Base-by-base conservation (phyloP, 2,113 vertebrate species). In the Tachysurus vachellii region DNA sequence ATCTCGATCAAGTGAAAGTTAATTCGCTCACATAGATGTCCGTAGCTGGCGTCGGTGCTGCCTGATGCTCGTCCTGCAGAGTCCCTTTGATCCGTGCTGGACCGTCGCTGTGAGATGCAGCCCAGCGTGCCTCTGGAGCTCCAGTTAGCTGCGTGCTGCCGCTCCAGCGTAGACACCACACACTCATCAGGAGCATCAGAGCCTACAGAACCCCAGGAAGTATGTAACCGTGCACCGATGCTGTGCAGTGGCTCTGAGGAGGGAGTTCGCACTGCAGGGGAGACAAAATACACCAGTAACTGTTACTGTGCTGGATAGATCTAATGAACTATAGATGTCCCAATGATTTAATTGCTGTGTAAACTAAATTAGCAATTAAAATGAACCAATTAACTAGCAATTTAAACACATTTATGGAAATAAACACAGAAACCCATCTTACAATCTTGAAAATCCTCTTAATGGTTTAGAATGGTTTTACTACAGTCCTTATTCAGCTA, bases 151-250 rank as follows among this genome's bases (percentile, higher is more conserved):
- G 94, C 92, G 91, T 95, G 94, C 88, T 95, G 94, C 31, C 92
- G 89, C 90, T 95, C 94, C 90, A 95, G 92, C 1, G 94, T 94
- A n/a, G 94, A 95, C 84, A 95, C 94, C 93, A 95, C 93, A 91
- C 94, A 95, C 93, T 95, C 94, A 54, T 95, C 94, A 17, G 94
- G 91, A 79, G 92, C 89, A 85, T 94, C 93, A 3, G 93, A 92
- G 80, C 91, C 89, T 44, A 90, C 88, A 85, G 92, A 91, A 61
- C 91, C 93, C 94, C 94, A 95, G 26, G 93, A 93, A 89, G 93
- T 93, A 91, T 93, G 92, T 88, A 94, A 91, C 73, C 91, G 92
- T 59, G 93, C 89, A 13, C 93, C 93, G 82, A 92, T 86, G 76
- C 91, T 89, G 88, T 92, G 91, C 84, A 93, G 88, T 61, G 93